Evolutionary conservation across 2,888 invertebrate genomes (phyloP), one percentile per base, ranked within the genome.

Genomic region (Standfussiana lucernea): DNA sequence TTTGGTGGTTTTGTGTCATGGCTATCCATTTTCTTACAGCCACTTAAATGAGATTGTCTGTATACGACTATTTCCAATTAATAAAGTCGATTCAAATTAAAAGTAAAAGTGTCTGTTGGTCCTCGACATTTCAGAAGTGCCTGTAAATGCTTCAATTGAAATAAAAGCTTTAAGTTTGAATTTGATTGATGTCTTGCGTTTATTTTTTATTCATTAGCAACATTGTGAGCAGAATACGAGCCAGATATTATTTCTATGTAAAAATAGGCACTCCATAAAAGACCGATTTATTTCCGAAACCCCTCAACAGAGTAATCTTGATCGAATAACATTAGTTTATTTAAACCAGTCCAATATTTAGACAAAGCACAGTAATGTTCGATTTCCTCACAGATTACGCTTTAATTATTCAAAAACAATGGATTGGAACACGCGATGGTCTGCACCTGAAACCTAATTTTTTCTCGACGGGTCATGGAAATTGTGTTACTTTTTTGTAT

Each of bases 401-500:
- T 3, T 75, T 67, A 75, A 80, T 85, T 71, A 85, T 83, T 81
- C 70, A 80, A 71, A 72, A 70, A 70, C 82, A 85, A 73, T 81
- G 59, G 70, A 45, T 37, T 61, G 67, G 47, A 70, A 68, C 85
- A 83, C 83, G 83, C 83, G n/a, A 82, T n/a, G 45, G 61, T 75
- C 11, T 18, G 61, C 28, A 71, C 53, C 59, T 69, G 47, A 72
- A 62, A 50, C 47, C 37, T 80, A 81, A 85, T 79, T 80, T 72
- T 77, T 75, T 75, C 76, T 75, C 45, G 62, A 56, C 50, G 32
- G 80, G 42, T 77, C 72, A 75, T 24, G 53, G 67, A 59, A 40
- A 45, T 56, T 50, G 15, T 50, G 28, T 47, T 47, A 71, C 59
- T 18, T 75, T 75, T 69, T 84, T 72, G 15, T 71, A 53, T 79